Conservation (phyloP, 2,888 invertebrate species). For the Malacosoma neustria region DNA sequence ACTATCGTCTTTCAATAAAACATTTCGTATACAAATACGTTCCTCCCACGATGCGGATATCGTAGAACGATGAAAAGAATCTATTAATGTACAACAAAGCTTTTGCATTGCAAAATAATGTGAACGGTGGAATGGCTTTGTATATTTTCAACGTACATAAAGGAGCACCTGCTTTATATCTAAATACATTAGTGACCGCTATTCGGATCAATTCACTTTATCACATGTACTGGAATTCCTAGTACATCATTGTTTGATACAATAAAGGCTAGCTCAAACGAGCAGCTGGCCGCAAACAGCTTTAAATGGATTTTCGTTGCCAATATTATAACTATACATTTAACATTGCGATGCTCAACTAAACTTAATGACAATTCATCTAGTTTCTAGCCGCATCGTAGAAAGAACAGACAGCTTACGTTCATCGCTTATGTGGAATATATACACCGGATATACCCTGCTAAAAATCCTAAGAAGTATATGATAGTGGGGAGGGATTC, state of each 20-base stretch:
- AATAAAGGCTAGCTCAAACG: too few relatives aligned
- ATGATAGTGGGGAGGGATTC: too few relatives aligned
- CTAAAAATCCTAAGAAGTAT: too few relatives aligned
- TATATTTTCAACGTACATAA: conserved; percentile 7
- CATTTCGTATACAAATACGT: background rate
- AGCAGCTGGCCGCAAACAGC: too few relatives aligned
- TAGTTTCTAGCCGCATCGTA: too few relatives aligned
- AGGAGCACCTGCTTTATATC: conserved; percentile 17
- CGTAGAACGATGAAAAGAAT: background rate
- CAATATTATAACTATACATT: too few relatives aligned
- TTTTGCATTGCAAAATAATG: background rate
- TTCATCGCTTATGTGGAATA: too few relatives aligned
- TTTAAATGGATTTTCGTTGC: too few relatives aligned
- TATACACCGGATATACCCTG: too few relatives aligned
- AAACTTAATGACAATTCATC: too few relatives aligned
- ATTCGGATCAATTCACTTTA: conserved; percentile 14
- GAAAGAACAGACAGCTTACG: too few relatives aligned
- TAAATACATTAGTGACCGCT: conserved; percentile 17
- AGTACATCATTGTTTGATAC: background rate
- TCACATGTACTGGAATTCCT: conserved; percentile 6
- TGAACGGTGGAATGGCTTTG: background rate
- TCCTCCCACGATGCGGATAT: background rate
- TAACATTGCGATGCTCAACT: too few relatives aligned
- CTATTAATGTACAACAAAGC: background rate
- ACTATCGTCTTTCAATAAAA: background rate